Evolutionary conservation across 2,797 vertebrate species (phyloP).

Genomic region (Lerista edwardsae): DNA sequence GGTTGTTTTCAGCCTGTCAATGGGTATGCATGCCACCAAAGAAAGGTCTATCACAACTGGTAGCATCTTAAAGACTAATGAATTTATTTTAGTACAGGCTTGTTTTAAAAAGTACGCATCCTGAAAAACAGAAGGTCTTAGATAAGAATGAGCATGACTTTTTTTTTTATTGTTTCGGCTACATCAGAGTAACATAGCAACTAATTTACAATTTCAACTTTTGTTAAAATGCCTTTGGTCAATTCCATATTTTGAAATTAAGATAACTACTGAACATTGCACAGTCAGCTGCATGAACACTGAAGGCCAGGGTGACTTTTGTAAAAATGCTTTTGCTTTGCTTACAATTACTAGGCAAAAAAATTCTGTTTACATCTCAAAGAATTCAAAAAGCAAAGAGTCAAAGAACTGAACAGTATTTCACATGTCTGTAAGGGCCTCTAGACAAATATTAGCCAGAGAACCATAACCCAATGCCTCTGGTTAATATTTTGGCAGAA

Average conservation of each 20-base stretch:
- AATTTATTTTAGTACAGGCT: too few species aligned
- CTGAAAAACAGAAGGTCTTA: too few species aligned
- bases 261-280: not conserved
- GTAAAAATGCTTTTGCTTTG: not conserved
- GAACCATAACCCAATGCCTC: not conserved
- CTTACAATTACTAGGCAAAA: not conserved
- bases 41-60: not conserved
- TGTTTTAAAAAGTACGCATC: too few species aligned
- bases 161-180: not conserved
- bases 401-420: not conserved
- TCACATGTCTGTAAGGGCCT: not conserved
- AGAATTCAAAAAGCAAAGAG: not conserved
- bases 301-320: conserved; percentile 10
- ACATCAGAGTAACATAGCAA: not conserved
- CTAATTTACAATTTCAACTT: not conserved
- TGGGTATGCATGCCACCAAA: not conserved
- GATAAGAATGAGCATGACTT: not conserved
- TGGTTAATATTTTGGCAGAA: conserved; percentile 42
- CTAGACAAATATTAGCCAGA: conserved; percentile 56
- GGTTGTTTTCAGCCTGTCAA: not conserved
- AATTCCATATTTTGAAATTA: not conserved
- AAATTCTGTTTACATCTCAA: not conserved
- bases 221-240: not conserved
- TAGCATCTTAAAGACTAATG: too few species aligned
- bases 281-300: not conserved